Percentiles rank a stretch among this genome's conserved stretches.
These are phyloP conservation scores for Drosophila nannoptera DNA, from an alignment of 1,140 invertebrate genomes.

Conservation along the genomic window DNA sequence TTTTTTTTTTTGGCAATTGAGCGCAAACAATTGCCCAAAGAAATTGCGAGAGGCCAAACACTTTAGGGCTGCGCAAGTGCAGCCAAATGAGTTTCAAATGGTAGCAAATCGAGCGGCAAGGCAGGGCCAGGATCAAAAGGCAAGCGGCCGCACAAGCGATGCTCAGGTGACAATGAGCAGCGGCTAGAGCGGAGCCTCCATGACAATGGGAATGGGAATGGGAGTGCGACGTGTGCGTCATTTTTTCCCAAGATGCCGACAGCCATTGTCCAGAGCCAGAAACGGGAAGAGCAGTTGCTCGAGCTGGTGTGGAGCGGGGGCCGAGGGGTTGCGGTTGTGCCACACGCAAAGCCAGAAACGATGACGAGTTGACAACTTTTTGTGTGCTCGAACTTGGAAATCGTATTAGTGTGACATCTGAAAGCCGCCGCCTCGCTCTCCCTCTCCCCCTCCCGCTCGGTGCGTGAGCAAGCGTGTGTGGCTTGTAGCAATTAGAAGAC, in stretches of 20 bases:
- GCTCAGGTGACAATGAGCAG: conserved; percentile 63
- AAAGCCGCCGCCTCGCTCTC: conserved; percentile 25
- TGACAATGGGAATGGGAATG: conserved; percentile 29
- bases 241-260: conserved; percentile 60
- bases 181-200: conserved; percentile 27
- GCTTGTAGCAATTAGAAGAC: conserved; percentile 66
- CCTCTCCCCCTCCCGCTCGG: background rate
- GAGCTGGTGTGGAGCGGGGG: background rate
- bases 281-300: conserved; percentile 8
- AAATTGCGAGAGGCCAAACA: conserved; percentile 64
- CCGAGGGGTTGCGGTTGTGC: conserved; percentile 7
- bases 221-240: conserved; percentile 53
- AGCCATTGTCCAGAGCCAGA: conserved; percentile 29
- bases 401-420: conserved; percentile 58
- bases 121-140: conserved; percentile 51
- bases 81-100: conserved; percentile 71
- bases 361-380: conserved; percentile 58
- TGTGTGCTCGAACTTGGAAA: conserved; percentile 40
- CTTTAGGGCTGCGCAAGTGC: conserved; percentile 71
- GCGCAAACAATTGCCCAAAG: conserved; percentile 59
- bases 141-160: conserved; percentile 27
- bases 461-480: conserved; percentile 45
- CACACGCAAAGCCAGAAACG: conserved; percentile 58
- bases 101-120: conserved; percentile 64
- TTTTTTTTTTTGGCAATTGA: conserved; percentile 60